phyloP scores from a whole-genome alignment of 2,888 invertebrate genomes.

The Ischnura elegans region DNA sequence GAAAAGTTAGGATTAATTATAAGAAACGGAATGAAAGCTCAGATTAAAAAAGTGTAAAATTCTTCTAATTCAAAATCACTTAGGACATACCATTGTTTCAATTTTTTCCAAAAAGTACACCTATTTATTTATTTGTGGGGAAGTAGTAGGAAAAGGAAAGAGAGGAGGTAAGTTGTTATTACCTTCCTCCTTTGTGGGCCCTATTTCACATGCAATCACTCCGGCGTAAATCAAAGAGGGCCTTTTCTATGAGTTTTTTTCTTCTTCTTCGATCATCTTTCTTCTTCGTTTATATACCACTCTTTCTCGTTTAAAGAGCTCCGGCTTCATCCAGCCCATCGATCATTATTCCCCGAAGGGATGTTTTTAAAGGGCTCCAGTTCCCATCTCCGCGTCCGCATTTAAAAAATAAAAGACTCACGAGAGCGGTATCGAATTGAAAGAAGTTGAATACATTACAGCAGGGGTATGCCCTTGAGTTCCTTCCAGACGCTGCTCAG shows the following conservation, averaged over 20 bases:
- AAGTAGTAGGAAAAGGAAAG: not conserved
- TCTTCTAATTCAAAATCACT: too few species aligned
- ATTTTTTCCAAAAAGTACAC: too few species aligned
- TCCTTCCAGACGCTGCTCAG: not conserved
- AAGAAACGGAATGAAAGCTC: too few species aligned
- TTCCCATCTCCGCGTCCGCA: not conserved
- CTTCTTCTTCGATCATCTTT: not conserved
- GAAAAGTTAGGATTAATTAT: too few species aligned
- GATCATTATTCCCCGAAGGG: not conserved
- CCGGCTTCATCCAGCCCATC: not conserved
- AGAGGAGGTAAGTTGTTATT: not conserved
- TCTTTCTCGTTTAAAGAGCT: slow-evolving; percentile 17
- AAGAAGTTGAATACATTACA: slow-evolving; percentile 8
- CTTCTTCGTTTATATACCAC: not conserved
- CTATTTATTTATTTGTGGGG: too few species aligned
- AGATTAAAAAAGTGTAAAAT: too few species aligned
- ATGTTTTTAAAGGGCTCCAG: slow-evolving; percentile 10
- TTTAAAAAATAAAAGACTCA: not conserved
- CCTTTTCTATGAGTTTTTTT: not conserved
- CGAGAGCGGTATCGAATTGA: not conserved
- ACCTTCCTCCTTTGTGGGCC: not conserved
- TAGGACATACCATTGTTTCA: too few species aligned
- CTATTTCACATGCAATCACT: slow-evolving; percentile 35
- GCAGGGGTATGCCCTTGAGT: not conserved
- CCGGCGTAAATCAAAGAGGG: slow-evolving; percentile 2